Evolutionary conservation across 2,888 invertebrate species (phyloP).

Genomic region (Blera fallax): DNA sequence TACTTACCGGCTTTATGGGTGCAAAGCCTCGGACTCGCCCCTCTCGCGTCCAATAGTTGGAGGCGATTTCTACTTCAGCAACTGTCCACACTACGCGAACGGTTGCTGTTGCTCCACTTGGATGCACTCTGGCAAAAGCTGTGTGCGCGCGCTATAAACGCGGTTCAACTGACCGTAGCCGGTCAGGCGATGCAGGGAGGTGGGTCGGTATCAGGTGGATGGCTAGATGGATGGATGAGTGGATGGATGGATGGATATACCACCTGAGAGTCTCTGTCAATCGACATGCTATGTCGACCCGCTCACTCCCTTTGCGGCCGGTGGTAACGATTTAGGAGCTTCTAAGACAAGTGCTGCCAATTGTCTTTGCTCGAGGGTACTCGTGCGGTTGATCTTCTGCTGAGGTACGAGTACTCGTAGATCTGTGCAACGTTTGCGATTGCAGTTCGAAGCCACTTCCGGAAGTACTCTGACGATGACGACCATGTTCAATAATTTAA

Average conservation of each 20-base stretch:
- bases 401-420: not conserved
- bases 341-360: conserved; percentile 36
- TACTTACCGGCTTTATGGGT: conserved; percentile 49
- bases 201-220: not conserved
- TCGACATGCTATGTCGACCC: not conserved
- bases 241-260: conserved; percentile 35
- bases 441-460: conserved; percentile 39
- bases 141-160: conserved; percentile 51
- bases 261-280: conserved; percentile 60
- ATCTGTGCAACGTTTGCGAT: not conserved
- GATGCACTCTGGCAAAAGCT: conserved; percentile 43
- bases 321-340: not conserved
- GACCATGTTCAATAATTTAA: conserved; percentile 46
- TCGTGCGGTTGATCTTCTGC: conserved; percentile 26
- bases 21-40: not conserved
- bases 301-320: not conserved
- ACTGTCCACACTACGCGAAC: conserved; percentile 30
- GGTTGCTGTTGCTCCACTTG: conserved; percentile 55
- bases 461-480: conserved; percentile 39
- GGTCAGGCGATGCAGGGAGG: not conserved
- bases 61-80: conserved; percentile 21
- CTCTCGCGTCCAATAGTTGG: not conserved
- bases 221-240: not conserved
- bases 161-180: conserved; percentile 61
- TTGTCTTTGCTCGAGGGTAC: conserved; percentile 30